These are phyloP conservation scores for Drosophila lutescens DNA, from an alignment of 2,888 invertebrate species.

Conservation along the genomic window DNA sequence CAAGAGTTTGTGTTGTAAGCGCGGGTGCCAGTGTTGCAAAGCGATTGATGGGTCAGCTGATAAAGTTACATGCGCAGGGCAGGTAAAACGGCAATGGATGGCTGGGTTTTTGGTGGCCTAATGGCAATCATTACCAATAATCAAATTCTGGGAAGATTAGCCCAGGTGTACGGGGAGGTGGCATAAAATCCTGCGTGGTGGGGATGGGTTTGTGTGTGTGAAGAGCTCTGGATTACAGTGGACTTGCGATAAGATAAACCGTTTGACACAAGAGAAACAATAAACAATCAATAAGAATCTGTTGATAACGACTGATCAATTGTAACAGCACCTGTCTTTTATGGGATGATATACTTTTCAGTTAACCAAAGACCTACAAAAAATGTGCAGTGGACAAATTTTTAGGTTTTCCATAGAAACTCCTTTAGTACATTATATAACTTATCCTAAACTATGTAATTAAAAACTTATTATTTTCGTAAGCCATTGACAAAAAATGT, in stretches of 20 bases:
- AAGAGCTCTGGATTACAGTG: background rate
- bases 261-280: background rate
- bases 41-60: constrained; percentile 57
- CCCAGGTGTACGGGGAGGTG: background rate
- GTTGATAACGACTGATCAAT: background rate
- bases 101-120: background rate
- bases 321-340: background rate
- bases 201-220: background rate
- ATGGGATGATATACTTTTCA: no score
- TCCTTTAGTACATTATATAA: no score
- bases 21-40: constrained; percentile 55
- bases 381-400: no score
- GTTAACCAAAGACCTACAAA: no score
- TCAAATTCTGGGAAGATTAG: constrained; percentile 5
- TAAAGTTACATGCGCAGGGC: constrained; percentile 54
- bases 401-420: no score
- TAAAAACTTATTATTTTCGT: no score
- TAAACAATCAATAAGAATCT: background rate
- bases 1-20: constrained; percentile 53
- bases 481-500: no score
- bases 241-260: background rate
- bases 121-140: background rate
- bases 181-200: constrained; percentile 1
- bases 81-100: constrained; percentile 13
- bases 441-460: no score